phyloP scores from a whole-genome alignment of 2,113 vertebrate species.

The Callipepla californica region DNA sequence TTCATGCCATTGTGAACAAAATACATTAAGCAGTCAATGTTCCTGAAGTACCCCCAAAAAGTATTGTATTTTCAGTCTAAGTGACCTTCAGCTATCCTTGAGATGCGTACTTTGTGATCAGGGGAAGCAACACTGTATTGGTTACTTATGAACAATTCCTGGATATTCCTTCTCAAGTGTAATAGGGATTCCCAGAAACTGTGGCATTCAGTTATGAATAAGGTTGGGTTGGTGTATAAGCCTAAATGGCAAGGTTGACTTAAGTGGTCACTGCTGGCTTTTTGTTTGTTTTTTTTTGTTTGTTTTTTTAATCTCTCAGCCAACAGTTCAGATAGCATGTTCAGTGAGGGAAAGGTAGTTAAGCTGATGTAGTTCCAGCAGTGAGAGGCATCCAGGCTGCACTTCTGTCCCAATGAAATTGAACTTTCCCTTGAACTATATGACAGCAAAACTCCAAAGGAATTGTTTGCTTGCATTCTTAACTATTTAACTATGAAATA shows the following conservation, averaged over 20 bases:
- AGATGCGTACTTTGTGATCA: background rate
- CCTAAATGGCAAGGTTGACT: background rate
- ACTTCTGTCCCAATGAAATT: background rate
- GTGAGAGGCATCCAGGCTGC: background rate
- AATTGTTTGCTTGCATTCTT: background rate
- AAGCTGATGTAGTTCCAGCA: background rate
- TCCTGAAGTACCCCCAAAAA: no score
- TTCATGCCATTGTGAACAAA: background rate
- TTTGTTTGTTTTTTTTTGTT: no score
- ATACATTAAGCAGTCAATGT: no score
- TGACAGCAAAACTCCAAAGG: background rate
- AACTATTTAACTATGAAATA: background rate
- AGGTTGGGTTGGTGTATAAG: background rate
- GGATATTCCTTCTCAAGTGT: no score
- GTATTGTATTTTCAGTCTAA: background rate
- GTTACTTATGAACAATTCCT: background rate
- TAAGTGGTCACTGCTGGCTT: background rate
- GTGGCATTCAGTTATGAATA: background rate
- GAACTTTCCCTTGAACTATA: background rate
- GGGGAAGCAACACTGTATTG: background rate
- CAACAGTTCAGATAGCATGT: background rate
- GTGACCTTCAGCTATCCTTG: background rate
- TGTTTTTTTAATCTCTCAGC: background rate
- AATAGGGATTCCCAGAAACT: background rate
- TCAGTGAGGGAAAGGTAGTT: no score